Evolutionary conservation across 2,888 invertebrate genomes (phyloP), one percentile per base, ranked within the genome.

Genomic region (Julus scandinavius): DNA sequence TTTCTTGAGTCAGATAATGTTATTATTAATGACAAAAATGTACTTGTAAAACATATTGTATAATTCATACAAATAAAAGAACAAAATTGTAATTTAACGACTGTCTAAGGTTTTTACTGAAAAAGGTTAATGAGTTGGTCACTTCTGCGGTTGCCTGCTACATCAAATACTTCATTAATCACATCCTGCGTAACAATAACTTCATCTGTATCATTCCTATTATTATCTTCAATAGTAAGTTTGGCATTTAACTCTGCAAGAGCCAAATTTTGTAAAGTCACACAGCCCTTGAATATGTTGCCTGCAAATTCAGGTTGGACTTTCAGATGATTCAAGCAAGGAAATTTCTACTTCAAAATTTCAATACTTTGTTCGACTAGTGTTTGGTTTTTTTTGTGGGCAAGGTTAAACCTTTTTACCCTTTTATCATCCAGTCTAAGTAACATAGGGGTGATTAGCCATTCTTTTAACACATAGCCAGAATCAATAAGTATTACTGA

Each of bases 191-290:
- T 0, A 54, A 54, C 17, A 54, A 54, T 9, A 54, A 54, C 54
- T 54, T 54, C 54, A 9, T 54, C 13, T 13, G 13, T 17, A 54
- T 54, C 54, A 6, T 54, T 54, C 15, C 4, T 6, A 1, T 54
- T 2, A 13, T 54, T 54, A 0, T 13, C 54, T 54, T 54, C 54
- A 54, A 54, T 54, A 54, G 54, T 54, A 54, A 17, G 9, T 13
- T 54, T 6, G 4, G 54, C 54, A 54, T 54, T 54, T 54, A 0
- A 0, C 54, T 54, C 54, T 54, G 17, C 54, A 54, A 54, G 54
- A 54, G 83, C 83, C 38, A 40, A 83, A 83, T 83, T 83, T 4
- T 40, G 40, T 83, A 83, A 83, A 83, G 83, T 83, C 9, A 40
- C 6, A 83, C 83, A 83, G 83, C 83, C 3, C 9, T 83, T 83